Evolutionary conservation across 2,888 invertebrate species (phyloP).

Genomic region (Coelopa pilipes): DNA sequence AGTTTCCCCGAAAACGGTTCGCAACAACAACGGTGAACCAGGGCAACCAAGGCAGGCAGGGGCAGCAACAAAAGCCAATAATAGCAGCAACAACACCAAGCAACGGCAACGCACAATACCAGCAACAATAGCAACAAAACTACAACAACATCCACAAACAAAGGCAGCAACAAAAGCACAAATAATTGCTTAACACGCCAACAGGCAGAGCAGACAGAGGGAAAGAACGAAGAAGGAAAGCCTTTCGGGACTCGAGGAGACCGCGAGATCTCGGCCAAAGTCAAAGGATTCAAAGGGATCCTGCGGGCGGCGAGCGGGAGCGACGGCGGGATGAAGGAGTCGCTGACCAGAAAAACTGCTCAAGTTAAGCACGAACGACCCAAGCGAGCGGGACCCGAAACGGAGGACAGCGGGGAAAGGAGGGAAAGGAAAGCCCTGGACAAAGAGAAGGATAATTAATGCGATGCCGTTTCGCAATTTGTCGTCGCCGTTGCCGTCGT

Average conservation of each 20-base stretch:
- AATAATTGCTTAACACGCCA: conserved; percentile 4
- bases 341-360: background rate
- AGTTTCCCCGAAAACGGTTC: background rate
- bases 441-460: conserved; percentile 4
- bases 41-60: too few relatives aligned
- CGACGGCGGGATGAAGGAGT: too few relatives aligned
- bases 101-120: too few relatives aligned
- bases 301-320: too few relatives aligned
- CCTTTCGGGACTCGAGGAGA: too few relatives aligned
- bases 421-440: background rate
- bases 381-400: background rate
- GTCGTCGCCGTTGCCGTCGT: background rate
- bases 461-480: conserved; percentile 5
- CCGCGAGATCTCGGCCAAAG: too few relatives aligned
- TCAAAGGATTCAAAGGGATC: too few relatives aligned
- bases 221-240: too few relatives aligned
- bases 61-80: too few relatives aligned
- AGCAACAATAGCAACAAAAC: too few relatives aligned
- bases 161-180: background rate
- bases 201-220: conserved; percentile 1
- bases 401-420: background rate
- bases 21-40: background rate
- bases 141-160: too few relatives aligned
- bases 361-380: background rate
- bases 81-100: too few relatives aligned